Base-by-base conservation (phyloP, 2,888 invertebrate species). In the Chrysina gloriosa region DNA sequence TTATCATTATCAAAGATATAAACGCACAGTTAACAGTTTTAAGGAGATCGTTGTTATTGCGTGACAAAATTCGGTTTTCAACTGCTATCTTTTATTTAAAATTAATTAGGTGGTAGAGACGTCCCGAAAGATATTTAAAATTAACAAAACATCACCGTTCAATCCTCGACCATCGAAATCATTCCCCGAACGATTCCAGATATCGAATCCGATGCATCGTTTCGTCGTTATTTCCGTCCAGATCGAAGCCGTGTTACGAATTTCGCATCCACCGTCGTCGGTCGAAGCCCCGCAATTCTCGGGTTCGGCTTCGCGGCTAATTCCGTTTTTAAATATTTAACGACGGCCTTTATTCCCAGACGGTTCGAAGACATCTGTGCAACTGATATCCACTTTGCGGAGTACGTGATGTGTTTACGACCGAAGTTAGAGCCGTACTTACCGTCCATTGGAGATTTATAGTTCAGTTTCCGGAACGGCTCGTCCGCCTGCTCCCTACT, bases 241-340 rank as follows among this genome's bases (percentile, higher is more conserved):
- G 19, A n/a, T 36, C 36, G 3, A n/a, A 3, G 0, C 4, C 36
- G n/a, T n/a, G 7, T 47, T 47, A 19, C 47, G n/a, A 23, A 47
- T 25, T 47, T 23, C 25, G 14, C 36, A 14, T 42, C 6, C 11
- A 5, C 1, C 5, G 14, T 11, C 42, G 16, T 19, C 14, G 6
- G 14, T 42, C 42, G 42, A 42, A 42, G 42, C 16, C 7, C 7
- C 42, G 36, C 34, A 34, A 9, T 56, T 56, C 54, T 56, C 9
- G 36, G 50, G 2, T 21, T 34, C 9, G n/a, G 11, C 34, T 56
- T 56, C 21, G 36, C 54, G 36, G 34, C 36, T 56, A 56, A 56
- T 56, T 56, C 23, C 34, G 21, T 36, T 56, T 56, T 56, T 56
- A 56, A 56, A 56, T 56, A 56, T 34, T 56, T 56, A 56, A 56